Conservation (phyloP, 2,888 invertebrate genomes). For the Clitarchus hookeri region DNA sequence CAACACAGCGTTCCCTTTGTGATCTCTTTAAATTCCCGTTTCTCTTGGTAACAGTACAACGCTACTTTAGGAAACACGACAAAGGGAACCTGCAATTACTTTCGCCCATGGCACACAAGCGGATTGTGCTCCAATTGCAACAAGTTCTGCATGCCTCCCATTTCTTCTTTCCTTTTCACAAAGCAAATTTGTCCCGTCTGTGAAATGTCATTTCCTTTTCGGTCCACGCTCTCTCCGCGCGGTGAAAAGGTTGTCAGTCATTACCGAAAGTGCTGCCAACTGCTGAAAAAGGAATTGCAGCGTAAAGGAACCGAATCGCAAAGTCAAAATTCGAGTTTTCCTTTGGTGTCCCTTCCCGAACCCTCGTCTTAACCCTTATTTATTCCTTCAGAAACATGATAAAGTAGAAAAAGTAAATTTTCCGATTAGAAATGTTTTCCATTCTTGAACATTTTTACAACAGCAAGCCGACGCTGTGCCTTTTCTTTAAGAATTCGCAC, state of each 20-base stretch:
- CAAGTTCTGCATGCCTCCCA: not conserved
- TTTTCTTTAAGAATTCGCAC: too few species aligned
- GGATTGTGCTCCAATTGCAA: not conserved
- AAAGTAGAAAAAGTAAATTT: too few species aligned
- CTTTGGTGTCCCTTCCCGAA: not conserved
- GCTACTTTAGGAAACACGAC: not conserved
- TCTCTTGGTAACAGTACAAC: not conserved
- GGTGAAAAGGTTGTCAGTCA: not conserved
- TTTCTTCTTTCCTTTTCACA: not conserved
- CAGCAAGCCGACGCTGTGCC: too few species aligned
- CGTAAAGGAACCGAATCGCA: not conserved
- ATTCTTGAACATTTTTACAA: too few species aligned
- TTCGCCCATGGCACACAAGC: not conserved
- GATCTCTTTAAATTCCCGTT: not conserved
- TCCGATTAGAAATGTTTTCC: too few species aligned
- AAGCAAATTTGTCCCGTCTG: not conserved
- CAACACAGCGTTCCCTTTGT: not conserved
- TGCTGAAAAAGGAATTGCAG: not conserved
- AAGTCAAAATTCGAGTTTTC: not conserved
- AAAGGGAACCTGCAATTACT: not conserved
- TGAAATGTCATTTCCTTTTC: not conserved
- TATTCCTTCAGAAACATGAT: too few species aligned
- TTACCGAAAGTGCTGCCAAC: not conserved
- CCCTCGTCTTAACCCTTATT: too few species aligned
- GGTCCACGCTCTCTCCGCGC: not conserved